A percentile compares a stretch with the other conserved stretches of the same genome.
Conservation (phyloP, 1,140 invertebrate genomes). For the Cheumatopsyche charites region DNA sequence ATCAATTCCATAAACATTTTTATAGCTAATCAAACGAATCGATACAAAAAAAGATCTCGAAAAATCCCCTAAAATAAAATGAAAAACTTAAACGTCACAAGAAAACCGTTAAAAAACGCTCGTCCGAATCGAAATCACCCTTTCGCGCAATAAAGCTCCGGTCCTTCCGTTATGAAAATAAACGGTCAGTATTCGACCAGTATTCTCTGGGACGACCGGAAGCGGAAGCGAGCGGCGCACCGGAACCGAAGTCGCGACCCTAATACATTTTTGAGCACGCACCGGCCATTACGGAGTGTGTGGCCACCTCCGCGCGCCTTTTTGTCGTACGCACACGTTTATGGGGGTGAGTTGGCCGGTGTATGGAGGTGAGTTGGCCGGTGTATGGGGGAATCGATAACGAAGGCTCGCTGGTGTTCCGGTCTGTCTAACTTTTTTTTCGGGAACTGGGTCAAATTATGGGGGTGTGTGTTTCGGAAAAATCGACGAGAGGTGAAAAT, state of each 20-base stretch:
- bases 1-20: too few species aligned
- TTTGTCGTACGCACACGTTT: not conserved
- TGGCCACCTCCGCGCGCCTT: too few species aligned
- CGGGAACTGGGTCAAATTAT: not conserved
- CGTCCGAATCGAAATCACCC: not conserved
- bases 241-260: slow-evolving; percentile 26
- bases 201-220: slow-evolving; percentile 5
- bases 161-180: slow-evolving; percentile 32
- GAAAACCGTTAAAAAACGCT: not conserved
- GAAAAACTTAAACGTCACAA: too few species aligned
- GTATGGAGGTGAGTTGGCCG: too few species aligned
- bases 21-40: too few species aligned
- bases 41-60: too few species aligned
- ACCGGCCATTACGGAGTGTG: too few species aligned
- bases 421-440: not conserved
- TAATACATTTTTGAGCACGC: slow-evolving; percentile 23
- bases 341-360: too few species aligned
- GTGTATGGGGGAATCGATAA: too few species aligned
- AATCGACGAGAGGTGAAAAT: too few species aligned
- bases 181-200: slow-evolving; percentile 10
- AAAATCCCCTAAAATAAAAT: too few species aligned
- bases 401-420: not conserved
- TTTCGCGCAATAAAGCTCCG: slow-evolving; percentile 4
- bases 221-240: slow-evolving; percentile 19
- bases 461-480: not conserved